Percentiles rank a stretch among this genome's conserved stretches.
These are phyloP conservation scores for Diplazon laetatorius DNA, from an alignment of 2,888 invertebrate species.

Conservation along the genomic window DNA sequence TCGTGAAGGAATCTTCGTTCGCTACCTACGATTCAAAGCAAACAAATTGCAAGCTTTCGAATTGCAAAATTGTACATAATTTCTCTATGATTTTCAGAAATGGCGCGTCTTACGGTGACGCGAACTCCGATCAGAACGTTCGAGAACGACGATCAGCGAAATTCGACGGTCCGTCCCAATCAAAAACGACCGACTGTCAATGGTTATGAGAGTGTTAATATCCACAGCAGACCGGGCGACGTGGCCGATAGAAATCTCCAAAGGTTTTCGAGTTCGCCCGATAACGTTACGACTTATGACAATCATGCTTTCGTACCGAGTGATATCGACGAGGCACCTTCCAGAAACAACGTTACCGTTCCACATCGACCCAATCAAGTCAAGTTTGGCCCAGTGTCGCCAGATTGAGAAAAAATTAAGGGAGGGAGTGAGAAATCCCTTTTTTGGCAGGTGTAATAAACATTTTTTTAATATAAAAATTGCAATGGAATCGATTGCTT, in stretches of 20 bases:
- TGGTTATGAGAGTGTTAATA: constrained; percentile 11
- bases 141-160: constrained; percentile 55
- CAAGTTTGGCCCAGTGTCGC: constrained; percentile 48
- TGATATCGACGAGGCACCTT: constrained; percentile 32
- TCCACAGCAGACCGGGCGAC: constrained; percentile 35
- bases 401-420: no score
- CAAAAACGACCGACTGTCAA: constrained; percentile 32
- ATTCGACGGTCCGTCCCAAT: constrained; percentile 50
- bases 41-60: no score
- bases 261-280: constrained; percentile 3
- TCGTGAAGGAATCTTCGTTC: no score
- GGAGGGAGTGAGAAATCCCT: no score
- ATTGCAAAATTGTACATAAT: no score
- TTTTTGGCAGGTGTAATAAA: no score
- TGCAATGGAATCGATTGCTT: no score
- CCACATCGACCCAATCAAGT: constrained; percentile 53
- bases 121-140: constrained; percentile 52
- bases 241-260: background rate
- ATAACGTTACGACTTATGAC: constrained; percentile 44
- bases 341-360: constrained; percentile 4
- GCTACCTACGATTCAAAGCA: no score
- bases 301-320: constrained; percentile 56
- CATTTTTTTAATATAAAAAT: no score
- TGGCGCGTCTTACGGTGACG: constrained; percentile 58
- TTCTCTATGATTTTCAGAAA: constrained; percentile 56